Evolutionary conservation across 2,888 invertebrate genomes (phyloP), one percentile per base, ranked within the genome.

Genomic region (Scaeva pyrastri): DNA sequence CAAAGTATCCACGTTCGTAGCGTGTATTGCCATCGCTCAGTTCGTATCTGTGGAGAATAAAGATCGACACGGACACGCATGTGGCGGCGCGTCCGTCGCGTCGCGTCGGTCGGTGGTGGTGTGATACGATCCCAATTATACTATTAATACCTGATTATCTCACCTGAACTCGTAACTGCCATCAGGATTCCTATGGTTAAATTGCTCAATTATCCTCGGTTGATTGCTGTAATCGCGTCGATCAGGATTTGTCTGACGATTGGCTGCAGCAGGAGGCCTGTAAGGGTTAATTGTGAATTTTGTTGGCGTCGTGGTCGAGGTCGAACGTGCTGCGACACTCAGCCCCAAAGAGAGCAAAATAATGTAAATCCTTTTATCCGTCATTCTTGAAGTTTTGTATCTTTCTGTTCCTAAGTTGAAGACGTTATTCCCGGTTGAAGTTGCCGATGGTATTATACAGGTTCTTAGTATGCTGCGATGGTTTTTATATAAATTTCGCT

Each of bases 81-180:
- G 31, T 7, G 6, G 31, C 2, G 31, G 8, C 6, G 31, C 31
- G 8, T n/a, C 31, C 6, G 31, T 5, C 31, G 7, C 31, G 31
- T 7, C 31, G 31, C 31, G 31, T 31, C 31, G 31, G 31, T 78
- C 64, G 45, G 45, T 62, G 52, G 66, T 50, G 71, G 72, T 72
- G 66, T 71, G 43, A 23, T 71, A 52, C 72, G 76, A 68, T 80
- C 66, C 16, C 23, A 70, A 14, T 66, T 50, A 45, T 60, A 31
- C 72, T 70, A 62, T 77, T 72, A 79, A 50, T 71, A 58, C 58
- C 68, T 77, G 31, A 71, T 86, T 64, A 71, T 76, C 82, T 78
- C 75, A 87, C 87, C 92, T 90, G 76, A 90, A 91, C 88, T 91
- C 91, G 75, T 91, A 91, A 71, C 91, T 91, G 55, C 91, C 92